A percentile compares a stretch with the other conserved stretches of the same genome.
Conservation (phyloP, 2,888 invertebrate genomes). For the Zootermopsis nevadensis region DNA sequence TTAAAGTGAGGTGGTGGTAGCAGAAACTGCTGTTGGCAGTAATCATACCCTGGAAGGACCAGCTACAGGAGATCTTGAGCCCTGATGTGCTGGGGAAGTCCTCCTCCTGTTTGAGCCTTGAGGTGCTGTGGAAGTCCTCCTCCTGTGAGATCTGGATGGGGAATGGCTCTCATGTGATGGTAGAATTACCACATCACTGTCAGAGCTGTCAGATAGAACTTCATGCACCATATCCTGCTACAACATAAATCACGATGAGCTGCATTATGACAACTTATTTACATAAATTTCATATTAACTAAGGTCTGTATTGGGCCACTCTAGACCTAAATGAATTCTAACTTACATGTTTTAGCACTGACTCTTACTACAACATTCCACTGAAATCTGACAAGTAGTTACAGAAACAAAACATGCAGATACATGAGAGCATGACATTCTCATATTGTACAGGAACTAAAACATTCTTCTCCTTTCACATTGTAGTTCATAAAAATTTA, state of each 20-base stretch:
- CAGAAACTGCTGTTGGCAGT: too few relatives aligned
- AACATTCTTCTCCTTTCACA: too few relatives aligned
- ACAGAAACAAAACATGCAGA: neutral
- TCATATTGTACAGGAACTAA: too few relatives aligned
- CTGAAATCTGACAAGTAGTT: too few relatives aligned
- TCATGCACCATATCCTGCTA: constrained; percentile 31
- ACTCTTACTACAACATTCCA: too few relatives aligned
- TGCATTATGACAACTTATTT: neutral
- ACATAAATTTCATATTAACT: neutral
- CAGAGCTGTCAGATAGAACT: constrained; percentile 21
- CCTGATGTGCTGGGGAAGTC: neutral
- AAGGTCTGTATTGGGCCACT: too few relatives aligned
- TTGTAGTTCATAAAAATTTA: too few relatives aligned
- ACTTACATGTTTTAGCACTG: too few relatives aligned
- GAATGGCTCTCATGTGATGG: neutral
- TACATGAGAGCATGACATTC: too few relatives aligned
- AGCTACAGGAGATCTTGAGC: constrained; percentile 41
- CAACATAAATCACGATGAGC: neutral
- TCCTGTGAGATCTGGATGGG: neutral
- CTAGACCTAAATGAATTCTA: too few relatives aligned
- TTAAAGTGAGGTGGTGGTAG: too few relatives aligned
- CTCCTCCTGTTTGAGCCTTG: neutral
- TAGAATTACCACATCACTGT: constrained; percentile 42
- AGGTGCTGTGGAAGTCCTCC: neutral
- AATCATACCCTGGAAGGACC: constrained; percentile 50